A percentile compares a stretch with the other conserved stretches of the same genome.
phyloP scores from a whole-genome alignment of 2,888 invertebrate species.

The Elgonia sp. region DNA sequence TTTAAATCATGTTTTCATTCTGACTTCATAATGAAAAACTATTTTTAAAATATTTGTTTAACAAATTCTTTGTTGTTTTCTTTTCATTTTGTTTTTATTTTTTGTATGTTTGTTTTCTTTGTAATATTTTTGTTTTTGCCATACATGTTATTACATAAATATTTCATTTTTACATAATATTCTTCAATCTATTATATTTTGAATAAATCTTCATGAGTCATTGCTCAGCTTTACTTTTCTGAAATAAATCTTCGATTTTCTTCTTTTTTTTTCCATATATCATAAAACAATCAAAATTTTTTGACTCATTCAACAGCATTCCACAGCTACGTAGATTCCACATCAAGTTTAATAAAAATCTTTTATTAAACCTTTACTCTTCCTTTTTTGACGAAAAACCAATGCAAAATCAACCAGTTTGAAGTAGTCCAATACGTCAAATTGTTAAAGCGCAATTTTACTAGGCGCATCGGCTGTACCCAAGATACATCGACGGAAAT shows the following conservation, averaged over 20 bases:
- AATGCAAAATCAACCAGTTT: background rate
- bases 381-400: background rate
- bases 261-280: background rate
- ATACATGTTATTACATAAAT: too few relatives aligned
- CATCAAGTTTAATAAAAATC: slow-evolving; percentile 18
- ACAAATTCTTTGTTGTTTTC: too few relatives aligned
- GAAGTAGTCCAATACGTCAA: background rate
- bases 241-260: background rate
- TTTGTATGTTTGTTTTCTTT: too few relatives aligned
- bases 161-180: too few relatives aligned
- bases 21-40: too few relatives aligned
- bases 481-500: background rate
- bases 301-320: background rate
- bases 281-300: background rate
- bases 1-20: too few relatives aligned
- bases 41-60: too few relatives aligned
- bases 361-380: too few relatives aligned
- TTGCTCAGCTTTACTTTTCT: background rate
- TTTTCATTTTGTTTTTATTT: too few relatives aligned
- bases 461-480: background rate
- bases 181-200: too few relatives aligned
- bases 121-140: too few relatives aligned
- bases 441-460: background rate
- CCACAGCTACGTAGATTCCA: slow-evolving; percentile 1
- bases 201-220: too few relatives aligned